Evolutionary conservation across 2,113 vertebrate species (phyloP), one percentile per base, ranked within the genome.

Genomic region (Actenoides hombroni): DNA sequence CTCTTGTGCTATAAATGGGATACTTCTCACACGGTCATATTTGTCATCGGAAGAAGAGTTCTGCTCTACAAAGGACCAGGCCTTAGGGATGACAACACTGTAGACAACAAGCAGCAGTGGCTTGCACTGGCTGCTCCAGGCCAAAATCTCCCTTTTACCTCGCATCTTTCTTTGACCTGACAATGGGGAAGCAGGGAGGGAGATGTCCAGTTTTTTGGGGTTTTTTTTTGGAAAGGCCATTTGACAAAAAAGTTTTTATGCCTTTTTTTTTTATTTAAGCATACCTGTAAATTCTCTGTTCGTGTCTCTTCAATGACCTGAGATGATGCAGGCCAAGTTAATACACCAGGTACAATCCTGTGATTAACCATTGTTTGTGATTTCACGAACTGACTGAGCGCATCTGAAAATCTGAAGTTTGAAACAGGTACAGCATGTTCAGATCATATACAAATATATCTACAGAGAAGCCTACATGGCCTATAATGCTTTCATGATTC

Each of bases 311-410:
- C 98, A 56, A 99, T 98, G 70, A 98, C 93, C 83, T 98, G 96
- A 84, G 98, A 98, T 9, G 99, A 99, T 84, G 98, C 98, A 17
- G 99, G 99, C 99, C 99, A 99, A 17, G 98, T 99, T 83, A 99
- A 97, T 88, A 99, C 98, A 49, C 98, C 99, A 59, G 99, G 99
- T 12, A 98, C 97, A 90, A 99, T 98, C 63, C 95, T 98, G 86
- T 88, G 98, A 87, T 97, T 98, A 56, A 99, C 95, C 98, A 99
- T 98, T 44, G 98, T 97, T 94, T 98, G 96, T 1, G 99, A 98
- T 78, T 98, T 98, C 73, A 97, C 91, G 87, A 99, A 99, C 31
- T 99, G 98, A 71, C 97, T 86, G 2, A 99, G 97, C 13, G 99
- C 99, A 16, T 97, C 95, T 19, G 86, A 73, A 98, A 99, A 99